Evolutionary conservation across 2,113 vertebrate genomes (phyloP).

Genomic region (Bombycilla garrulus): DNA sequence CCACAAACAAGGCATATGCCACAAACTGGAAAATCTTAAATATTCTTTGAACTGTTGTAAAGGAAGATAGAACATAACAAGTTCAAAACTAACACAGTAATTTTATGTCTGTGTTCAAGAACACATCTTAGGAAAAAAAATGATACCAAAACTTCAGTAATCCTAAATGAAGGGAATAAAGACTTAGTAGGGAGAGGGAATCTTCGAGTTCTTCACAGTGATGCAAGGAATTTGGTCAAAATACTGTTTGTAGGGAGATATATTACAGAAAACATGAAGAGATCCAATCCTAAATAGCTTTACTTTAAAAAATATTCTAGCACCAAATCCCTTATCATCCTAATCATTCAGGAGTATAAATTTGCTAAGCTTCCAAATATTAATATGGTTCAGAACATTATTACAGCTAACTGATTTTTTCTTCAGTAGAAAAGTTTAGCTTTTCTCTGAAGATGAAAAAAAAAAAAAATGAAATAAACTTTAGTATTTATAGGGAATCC

Average conservation of each 20-base stretch:
- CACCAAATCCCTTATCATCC: not conserved
- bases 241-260: no score
- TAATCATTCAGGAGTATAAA: not conserved
- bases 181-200: not conserved
- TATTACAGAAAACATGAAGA: not conserved
- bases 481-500: not conserved
- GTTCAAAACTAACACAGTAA: not conserved
- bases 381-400: not conserved
- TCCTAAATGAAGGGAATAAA: not conserved
- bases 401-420: not conserved
- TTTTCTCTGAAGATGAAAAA: not conserved
- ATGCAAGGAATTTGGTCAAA: no score
- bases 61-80: not conserved
- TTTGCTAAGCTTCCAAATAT: not conserved
- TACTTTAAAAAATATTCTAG: not conserved
- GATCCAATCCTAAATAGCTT: not conserved
- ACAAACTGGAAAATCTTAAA: not conserved
- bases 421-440: not conserved
- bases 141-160: not conserved
- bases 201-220: no score
- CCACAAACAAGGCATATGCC: not conserved
- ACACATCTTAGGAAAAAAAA: not conserved
- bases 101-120: not conserved
- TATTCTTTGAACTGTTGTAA: not conserved
- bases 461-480: not conserved